Evolutionary conservation across 2,797 vertebrate species (phyloP), one percentile per base, ranked within the genome.

Genomic region (Galaxias olidus): DNA sequence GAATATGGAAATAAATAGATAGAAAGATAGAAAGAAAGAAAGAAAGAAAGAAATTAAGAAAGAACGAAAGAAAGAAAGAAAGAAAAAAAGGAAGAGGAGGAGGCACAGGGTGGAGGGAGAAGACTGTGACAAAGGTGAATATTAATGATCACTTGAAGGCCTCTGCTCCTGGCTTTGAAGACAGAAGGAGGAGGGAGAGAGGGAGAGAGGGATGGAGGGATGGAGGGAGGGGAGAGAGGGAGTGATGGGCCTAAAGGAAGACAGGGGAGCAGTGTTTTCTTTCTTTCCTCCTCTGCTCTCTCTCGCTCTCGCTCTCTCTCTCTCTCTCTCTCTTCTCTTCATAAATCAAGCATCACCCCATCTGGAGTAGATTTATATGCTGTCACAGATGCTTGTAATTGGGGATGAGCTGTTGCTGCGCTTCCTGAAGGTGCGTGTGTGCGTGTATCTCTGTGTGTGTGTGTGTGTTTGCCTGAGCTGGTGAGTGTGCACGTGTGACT

Each of bases 331-430:
- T 64, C 68, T 49, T 76, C 73, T 66, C 67, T 77, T 82, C 85
- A 84, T 87, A 88, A 86, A 88, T 87, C 84, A 87, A 77, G 53
- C 69, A 77, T 87, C 79, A 83, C 73, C 71, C 79, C 80, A 87
- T 86, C 80, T 86, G 83, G 82, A 79, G 84, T 77, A 82, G 77
- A 89, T 85, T 84, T 86, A 90, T 89, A 77, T 76, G 78, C 76
- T 81, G 84, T 80, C 74, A 84, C 74, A 69, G 70, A 75, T 42
- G 54, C 73, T 84, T 85, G 84, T 85, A 83, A 85, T 87, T 86
- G 79, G 82, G 82, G 63, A 84, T 58, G 18, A 50, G 74, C 56
- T 69, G 70, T 71, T 78, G 69, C 65, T 63, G 81, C 70, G 67
- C 63, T 67, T 81, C 69, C 58, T 49, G 41, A 41, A 74, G 61